A percentile compares a stretch with the other conserved stretches of the same genome.
Conservation (phyloP, 2,888 invertebrate species). For the Eristalis pertinax region DNA sequence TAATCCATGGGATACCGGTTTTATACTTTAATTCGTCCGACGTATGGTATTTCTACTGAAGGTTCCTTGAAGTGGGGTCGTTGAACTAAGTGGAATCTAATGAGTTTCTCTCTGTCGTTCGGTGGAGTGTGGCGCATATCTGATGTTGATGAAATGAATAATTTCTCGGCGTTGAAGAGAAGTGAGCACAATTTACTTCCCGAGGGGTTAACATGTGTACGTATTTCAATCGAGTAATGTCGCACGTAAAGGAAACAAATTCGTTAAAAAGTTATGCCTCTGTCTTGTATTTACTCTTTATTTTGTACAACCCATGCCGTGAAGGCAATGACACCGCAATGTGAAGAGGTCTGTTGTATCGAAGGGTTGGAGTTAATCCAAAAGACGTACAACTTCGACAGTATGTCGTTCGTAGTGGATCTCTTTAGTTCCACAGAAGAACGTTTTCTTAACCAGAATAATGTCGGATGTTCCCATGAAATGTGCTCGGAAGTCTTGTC, state of each 20-base stretch:
- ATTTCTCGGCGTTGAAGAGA: neutral
- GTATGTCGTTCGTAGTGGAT: too few species aligned
- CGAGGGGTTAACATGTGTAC: too few species aligned
- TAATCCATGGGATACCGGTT: neutral
- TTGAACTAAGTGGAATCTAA: neutral
- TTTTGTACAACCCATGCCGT: too few species aligned
- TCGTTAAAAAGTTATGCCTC: neutral
- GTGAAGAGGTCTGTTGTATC: too few species aligned
- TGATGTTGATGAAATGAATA: rapidly evolving
- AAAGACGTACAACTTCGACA: too few species aligned
- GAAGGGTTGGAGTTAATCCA: too few species aligned
- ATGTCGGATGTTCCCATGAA: too few species aligned
- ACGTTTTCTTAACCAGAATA: too few species aligned
- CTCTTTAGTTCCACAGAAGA: too few species aligned
- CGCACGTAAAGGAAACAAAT: too few species aligned
- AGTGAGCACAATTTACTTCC: neutral
- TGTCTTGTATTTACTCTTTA: neutral
- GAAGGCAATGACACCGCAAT: too few species aligned
- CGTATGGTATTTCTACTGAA: neutral
- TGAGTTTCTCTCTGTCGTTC: neutral
- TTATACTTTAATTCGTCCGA: neutral
- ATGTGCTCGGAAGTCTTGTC: too few species aligned
- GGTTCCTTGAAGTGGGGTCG: neutral
- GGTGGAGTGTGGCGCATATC: neutral
- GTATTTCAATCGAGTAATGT: neutral